phyloP scores from a whole-genome alignment of 2,113 vertebrate genomes.

The Paradisaea rubra region DNA sequence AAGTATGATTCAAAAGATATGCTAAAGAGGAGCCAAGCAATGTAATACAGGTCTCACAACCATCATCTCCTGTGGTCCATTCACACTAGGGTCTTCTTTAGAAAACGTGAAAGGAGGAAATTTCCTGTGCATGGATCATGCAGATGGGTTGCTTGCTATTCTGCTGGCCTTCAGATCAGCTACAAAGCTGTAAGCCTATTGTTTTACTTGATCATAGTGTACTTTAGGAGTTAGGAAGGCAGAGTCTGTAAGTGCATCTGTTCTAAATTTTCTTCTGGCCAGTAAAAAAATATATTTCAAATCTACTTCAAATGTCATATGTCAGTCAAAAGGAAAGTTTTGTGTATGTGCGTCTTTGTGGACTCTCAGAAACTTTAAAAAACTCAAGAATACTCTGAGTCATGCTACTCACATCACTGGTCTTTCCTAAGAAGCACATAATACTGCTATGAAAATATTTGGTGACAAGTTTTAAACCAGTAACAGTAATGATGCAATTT shows the following conservation, averaged over 20 bases:
- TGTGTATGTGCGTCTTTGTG: neutral
- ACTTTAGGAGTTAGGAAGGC: neutral
- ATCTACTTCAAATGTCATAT: neutral
- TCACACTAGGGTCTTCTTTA: neutral
- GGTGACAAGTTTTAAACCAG: neutral
- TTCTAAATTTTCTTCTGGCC: neutral
- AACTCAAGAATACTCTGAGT: neutral
- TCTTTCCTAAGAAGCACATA: neutral
- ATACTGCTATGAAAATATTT: neutral
- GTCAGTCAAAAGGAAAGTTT: neutral
- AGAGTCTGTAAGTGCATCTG: neutral
- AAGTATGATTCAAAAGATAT: neutral
- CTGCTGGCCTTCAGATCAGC: neutral
- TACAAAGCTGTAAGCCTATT: neutral
- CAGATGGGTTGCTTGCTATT: neutral
- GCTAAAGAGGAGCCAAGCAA: neutral
- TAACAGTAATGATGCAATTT: neutral
- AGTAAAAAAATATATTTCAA: neutral
- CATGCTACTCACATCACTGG: neutral
- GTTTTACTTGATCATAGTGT: neutral
- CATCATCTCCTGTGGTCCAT: neutral
- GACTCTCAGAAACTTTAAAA: neutral
- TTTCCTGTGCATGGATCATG: neutral
- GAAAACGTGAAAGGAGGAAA: neutral
- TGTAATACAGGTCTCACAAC: neutral